A percentile compares a stretch with the other conserved stretches of the same genome.
Evolutionary conservation across 2,888 invertebrate genomes (phyloP).

Genomic region (Rutpela maculata): DNA sequence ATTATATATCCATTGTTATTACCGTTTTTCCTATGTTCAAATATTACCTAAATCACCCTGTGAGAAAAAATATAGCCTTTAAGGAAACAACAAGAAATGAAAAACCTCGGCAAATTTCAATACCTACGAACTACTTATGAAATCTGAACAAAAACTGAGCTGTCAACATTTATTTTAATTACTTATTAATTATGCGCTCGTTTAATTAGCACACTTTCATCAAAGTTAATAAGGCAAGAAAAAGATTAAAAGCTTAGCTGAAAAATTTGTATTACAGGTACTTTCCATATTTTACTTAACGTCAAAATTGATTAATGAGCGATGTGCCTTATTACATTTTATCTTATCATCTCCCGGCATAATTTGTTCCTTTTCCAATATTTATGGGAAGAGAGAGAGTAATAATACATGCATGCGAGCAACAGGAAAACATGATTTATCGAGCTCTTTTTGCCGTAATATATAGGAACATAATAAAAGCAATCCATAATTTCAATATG

Average conservation of each 20-base stretch:
- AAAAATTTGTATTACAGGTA: constrained; percentile 40
- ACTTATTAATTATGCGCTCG: constrained; percentile 32
- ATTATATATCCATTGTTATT: too few relatives aligned
- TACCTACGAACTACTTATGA: neutral
- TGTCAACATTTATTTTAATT: constrained; percentile 40
- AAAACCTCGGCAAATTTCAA: neutral
- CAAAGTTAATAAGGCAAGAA: constrained; percentile 41
- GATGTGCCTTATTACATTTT: constrained; percentile 30
- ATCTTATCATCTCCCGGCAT: constrained; percentile 35
- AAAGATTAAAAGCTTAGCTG: constrained; percentile 38
- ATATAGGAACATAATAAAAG: constrained; percentile 32
- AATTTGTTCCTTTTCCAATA: constrained; percentile 39
- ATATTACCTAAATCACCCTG: too few relatives aligned
- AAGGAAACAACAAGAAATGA: neutral
- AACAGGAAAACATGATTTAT: constrained; percentile 40
- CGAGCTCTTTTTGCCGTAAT: constrained; percentile 35
- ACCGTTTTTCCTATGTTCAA: too few relatives aligned
- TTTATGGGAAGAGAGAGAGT: constrained; percentile 28
- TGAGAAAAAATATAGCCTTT: neutral
- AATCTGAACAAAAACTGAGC: constrained; percentile 21
- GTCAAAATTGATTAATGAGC: constrained; percentile 39
- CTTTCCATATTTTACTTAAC: constrained; percentile 38
- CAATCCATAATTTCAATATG: constrained; percentile 39
- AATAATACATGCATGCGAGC: constrained; percentile 38
- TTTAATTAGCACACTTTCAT: constrained; percentile 35